These are phyloP conservation scores for rat (Rattus norvegicus) DNA, from an alignment of 2,113 vertebrate species.

Conservation along the genomic window GRCr8 NC_086037.1:31621001-31621500, in stretches of 20 bases:
- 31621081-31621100: neutral
- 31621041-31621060: fast-evolving
- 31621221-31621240: slow-evolving; percentile 65
- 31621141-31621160: slow-evolving; percentile 8
- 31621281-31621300: slow-evolving; percentile 85
- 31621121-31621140: neutral
- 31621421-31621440: slow-evolving; percentile 99
- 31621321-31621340: slow-evolving; percentile 95
- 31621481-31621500: slow-evolving; percentile 96
- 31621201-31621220: slow-evolving; percentile 79
- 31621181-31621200: slow-evolving; percentile 76
- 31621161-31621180: slow-evolving; percentile 35
- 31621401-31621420: slow-evolving; percentile 99
- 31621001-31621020: neutral
- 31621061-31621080: neutral
- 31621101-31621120: slow-evolving; percentile 11
- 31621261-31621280: slow-evolving; percentile 73
- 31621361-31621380: slow-evolving; percentile 98
- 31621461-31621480: slow-evolving; percentile 97
- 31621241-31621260: slow-evolving; percentile 61
- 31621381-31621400: slow-evolving; percentile 98
- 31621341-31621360: slow-evolving; percentile 95
- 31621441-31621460: slow-evolving; percentile 99
- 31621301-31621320: slow-evolving; percentile 89
- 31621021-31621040: neutral